Evolutionary conservation across 1,140 invertebrate genomes (phyloP), one percentile per base, ranked within the genome.

Genomic region (Papilio glaucus): DNA sequence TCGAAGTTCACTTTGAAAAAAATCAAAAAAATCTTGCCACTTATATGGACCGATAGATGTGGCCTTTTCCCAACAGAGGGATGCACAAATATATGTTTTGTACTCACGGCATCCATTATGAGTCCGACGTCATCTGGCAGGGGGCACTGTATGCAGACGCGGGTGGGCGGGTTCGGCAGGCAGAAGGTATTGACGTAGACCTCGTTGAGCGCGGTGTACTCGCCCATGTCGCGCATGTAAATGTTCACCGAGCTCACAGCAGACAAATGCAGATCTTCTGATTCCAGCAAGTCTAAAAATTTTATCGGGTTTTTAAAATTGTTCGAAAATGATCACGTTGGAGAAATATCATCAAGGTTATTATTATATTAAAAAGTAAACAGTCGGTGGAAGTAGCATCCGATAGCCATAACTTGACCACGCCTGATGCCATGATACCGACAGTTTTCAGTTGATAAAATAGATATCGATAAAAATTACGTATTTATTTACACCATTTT

Each of bases 141-240:
- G 13, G 96, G 96, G 73, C 96, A 96, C 89, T 98, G 95, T 4
- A 98, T 96, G 89, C 98, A 98, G 21, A 98, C 96, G 72, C 98
- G 95, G 1, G 96, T 96, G 0, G 98, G 98, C 15, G 98, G 98
- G 93, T 98, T 98, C 49, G 95, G 89, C 84, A 96, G 96, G 75
- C 94, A 94, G 79, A 98, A 96, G 69, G 95, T 94, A 71, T 95
- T 95, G 41, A 95, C 94, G 85, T 98, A 98, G 33, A 96, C 94
- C 72, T 95, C 93, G 89, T 98, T 99, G 60, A 98, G 92, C 6
- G 93, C 92, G 6, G 94, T 88, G 93, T 98, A 99, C 71, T 97
- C 94, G 4, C 92, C 94, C 96, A 99, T 98, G 82, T 96, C 95
- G 72, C 95, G 94, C 70, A 99, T 95, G 84, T 97, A 98, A 77